These are phyloP conservation scores for Alitta virens DNA, from an alignment of 2,888 invertebrate genomes.

Conservation along the genomic window DNA sequence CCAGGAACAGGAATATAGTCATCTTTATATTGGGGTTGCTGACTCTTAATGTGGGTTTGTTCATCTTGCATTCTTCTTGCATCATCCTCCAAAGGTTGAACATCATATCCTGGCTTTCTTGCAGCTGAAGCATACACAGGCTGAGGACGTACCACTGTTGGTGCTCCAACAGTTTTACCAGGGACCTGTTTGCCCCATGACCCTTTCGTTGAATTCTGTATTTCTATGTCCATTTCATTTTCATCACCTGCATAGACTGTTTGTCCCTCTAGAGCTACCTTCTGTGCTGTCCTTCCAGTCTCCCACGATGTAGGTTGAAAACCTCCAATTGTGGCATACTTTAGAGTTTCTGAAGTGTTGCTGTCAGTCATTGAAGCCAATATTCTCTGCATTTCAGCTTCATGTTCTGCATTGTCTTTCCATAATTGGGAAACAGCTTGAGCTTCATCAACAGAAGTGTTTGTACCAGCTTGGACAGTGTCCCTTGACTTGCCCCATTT, in stretches of 20 bases:
- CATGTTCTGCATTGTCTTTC: conserved; percentile 22
- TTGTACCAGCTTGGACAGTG: neutral
- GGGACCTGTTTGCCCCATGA: neutral
- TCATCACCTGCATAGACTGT: neutral
- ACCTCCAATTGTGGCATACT: neutral
- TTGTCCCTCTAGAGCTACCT: neutral
- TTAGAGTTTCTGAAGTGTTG: neutral
- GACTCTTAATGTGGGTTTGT: too few relatives aligned
- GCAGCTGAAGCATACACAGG: neutral
- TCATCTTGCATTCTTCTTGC: too few relatives aligned
- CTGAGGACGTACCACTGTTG: neutral
- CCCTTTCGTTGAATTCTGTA: neutral
- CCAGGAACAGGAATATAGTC: neutral
- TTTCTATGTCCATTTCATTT: too few relatives aligned
- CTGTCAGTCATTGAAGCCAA: conserved; percentile 14
- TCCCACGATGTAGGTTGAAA: neutral
- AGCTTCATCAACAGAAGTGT: neutral
- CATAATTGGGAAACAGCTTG: conserved; percentile 20
- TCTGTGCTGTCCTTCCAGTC: neutral
- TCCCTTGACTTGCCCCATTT: neutral
- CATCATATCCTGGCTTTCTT: conserved; percentile 1
- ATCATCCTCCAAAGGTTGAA: too few relatives aligned
- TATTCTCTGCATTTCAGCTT: conserved; percentile 21
- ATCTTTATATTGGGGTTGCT: neutral
- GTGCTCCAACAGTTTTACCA: neutral